Base-by-base conservation (phyloP, 2,113 vertebrate genomes). In the Notiomystis cincta region DNA sequence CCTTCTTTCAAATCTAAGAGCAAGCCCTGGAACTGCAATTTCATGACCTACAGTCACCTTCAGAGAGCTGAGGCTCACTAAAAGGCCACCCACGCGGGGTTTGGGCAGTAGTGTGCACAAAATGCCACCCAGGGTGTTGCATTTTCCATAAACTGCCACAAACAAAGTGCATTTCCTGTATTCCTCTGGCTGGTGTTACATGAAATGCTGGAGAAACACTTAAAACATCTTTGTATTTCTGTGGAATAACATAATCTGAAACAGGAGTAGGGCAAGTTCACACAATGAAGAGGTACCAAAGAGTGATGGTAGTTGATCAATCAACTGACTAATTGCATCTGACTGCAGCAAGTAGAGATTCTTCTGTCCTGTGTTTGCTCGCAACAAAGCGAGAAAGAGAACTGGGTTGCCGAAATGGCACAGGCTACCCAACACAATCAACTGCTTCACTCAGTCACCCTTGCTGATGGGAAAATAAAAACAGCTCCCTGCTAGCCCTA, bases 351-450 rank as follows among this genome's bases (percentile, higher is more conserved):
- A 80, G 60, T 1, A 81, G 90, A 44, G 64, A 65, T 45, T 83
- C 53, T 86, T 93, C 67, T 77, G 60, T 56, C 72, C 44, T 71
- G 64, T 82, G 51, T 70, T 61, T 35, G 25, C 54, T 70, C 50
- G n/a, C 38, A 70, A 50, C 0, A 1, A 70, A 89, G 64, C 3
- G 0, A 77, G 87, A 57, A 81, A 33, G 73, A 82, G 73, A 96
- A 78, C 33, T 37, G 69, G 38, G 73, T 71, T 13, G 3, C 60
- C 56, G 62, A 78, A 83, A 78, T 25, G 58, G 47, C 57, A 60
- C 47, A 25, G 33, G 47, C 13, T 54, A 11, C 65, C 42, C 84
- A 50, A 10, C 0, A 0, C 38, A 33, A 35, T 51, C 51, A 14
- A 18, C 31, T 17, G 2, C 42, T 78, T 83, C 33, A 17, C 35